Conservation (phyloP, 2,888 invertebrate species). For the Harpalus rubripes region DNA sequence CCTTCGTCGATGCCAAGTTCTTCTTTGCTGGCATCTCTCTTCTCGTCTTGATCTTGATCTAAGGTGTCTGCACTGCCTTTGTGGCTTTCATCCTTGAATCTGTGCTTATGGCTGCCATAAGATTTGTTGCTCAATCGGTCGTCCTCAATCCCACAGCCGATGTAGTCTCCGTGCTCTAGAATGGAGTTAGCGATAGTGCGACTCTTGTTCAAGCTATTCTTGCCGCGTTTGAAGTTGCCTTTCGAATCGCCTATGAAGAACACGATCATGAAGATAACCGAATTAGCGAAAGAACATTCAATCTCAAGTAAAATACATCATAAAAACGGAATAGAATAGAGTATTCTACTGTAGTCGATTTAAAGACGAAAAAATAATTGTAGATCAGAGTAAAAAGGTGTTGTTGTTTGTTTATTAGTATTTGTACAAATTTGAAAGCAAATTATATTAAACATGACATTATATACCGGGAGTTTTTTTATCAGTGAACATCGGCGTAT, state of each 20-base stretch:
- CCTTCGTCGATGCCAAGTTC: constrained; percentile 90
- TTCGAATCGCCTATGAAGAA: constrained; percentile 85
- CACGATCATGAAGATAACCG: neutral
- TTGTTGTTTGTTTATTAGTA: no score
- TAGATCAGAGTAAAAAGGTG: no score
- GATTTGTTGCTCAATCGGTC: constrained; percentile 93
- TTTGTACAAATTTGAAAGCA: no score
- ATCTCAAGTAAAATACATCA: neutral
- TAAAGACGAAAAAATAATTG: no score
- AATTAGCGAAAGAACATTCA: neutral
- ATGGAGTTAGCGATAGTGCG: constrained; percentile 89
- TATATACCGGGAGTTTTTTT: no score
- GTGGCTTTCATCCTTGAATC: constrained; percentile 94
- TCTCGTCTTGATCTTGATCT: constrained; percentile 88
- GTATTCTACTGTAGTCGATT: no score
- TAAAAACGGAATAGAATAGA: neutral
- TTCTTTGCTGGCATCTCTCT: constrained; percentile 94
- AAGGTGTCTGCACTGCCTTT: constrained; percentile 92
- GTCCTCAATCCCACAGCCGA: constrained; percentile 80
- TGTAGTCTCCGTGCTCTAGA: constrained; percentile 75
- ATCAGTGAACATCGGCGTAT: no score
- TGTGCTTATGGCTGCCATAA: constrained; percentile 94
- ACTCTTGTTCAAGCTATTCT: constrained; percentile 89
- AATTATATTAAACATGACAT: no score
- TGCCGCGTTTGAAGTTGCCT: constrained; percentile 90